A percentile compares a stretch with the other conserved stretches of the same genome.
Conservation (phyloP, 35 echinoderm and acorn worm genomes). For the Lytechinus pictus region DNA sequence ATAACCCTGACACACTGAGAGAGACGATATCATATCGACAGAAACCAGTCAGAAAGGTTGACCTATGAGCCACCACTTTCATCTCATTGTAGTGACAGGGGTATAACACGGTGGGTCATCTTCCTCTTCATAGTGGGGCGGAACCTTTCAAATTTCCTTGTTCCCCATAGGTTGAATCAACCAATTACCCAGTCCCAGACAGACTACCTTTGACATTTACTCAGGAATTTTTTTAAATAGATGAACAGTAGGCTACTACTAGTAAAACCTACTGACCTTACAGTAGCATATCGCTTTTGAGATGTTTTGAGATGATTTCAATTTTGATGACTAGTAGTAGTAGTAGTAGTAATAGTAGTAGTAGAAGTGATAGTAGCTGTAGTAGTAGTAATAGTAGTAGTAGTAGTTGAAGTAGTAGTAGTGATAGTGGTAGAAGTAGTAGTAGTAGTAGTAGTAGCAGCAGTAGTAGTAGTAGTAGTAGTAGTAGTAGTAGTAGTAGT, state of each 20-base stretch:
- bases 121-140: neutral
- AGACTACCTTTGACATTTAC: neutral
- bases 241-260: neutral
- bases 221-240: neutral
- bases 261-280: neutral
- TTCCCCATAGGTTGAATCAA: neutral
- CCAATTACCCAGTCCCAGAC: neutral
- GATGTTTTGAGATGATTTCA: neutral
- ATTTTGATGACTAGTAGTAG: neutral
- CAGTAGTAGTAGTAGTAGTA: neutral
- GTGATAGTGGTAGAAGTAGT: neutral
- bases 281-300: neutral
- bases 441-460: neutral
- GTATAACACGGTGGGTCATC: neutral
- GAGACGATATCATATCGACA: neutral
- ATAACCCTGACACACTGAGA: neutral
- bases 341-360: conserved; percentile 27
- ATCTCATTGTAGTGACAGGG: neutral
- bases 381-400: conserved; percentile 5
- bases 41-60: no score
- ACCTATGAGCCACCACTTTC: no score
- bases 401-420: neutral
- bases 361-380: neutral
- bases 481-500: conserved; percentile 1
- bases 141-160: neutral